These are phyloP conservation scores for Trogon surrucura DNA, from an alignment of 2,113 vertebrate species.

Conservation along the genomic window DNA sequence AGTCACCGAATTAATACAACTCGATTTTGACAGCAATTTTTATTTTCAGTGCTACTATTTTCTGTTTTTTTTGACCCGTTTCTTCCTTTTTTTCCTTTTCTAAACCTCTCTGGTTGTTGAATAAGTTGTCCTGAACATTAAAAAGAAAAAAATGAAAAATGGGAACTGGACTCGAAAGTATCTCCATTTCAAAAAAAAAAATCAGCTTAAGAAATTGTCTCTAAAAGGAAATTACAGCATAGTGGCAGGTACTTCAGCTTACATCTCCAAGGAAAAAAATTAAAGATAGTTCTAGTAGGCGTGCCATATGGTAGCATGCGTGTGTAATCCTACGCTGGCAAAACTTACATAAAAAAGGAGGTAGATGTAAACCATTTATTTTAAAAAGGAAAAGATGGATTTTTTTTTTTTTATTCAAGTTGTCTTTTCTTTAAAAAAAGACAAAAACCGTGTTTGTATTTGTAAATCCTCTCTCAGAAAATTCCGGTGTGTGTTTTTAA, in stretches of 20 bases:
- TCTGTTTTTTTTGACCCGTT: background rate
- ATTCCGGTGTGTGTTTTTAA: background rate
- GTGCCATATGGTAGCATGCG: conserved; percentile 54
- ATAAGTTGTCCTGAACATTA: background rate
- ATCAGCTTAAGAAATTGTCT: background rate
- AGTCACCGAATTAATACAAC: conserved; percentile 29
- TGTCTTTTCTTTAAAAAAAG: background rate
- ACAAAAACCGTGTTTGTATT: background rate
- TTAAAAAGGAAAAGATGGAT: background rate
- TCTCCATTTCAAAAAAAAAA: background rate
- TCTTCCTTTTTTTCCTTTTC: background rate
- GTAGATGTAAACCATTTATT: background rate
- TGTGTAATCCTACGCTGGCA: conserved; percentile 20
- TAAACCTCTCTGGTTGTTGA: background rate
- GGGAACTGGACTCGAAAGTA: background rate
- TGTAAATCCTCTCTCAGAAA: background rate
- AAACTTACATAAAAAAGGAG: conserved; percentile 21
- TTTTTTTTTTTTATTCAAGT: background rate
- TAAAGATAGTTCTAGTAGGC: conserved; percentile 70
- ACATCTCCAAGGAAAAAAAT: conserved; percentile 42
- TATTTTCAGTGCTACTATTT: background rate
- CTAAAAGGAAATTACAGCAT: background rate
- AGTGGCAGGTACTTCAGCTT: conserved; percentile 22
- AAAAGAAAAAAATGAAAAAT: background rate
- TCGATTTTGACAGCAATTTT: conserved; percentile 16